These are phyloP conservation scores for Scrobipalpa atriplicella DNA, from an alignment of 2,888 invertebrate species.

Conservation along the genomic window DNA sequence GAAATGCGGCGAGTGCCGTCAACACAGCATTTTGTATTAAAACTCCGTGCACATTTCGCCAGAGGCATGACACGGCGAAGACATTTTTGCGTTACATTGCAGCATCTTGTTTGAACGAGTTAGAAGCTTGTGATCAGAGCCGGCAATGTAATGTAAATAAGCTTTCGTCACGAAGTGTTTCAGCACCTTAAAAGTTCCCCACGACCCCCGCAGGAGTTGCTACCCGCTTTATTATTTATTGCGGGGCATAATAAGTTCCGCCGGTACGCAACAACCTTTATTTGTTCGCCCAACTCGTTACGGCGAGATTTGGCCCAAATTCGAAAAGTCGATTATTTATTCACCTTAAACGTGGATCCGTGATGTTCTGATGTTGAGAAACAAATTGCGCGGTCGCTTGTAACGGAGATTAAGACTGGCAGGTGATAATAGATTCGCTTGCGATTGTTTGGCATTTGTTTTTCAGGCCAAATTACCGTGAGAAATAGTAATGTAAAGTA, in stretches of 20 bases:
- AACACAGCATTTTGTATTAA: constrained; percentile 57
- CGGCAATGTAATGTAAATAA: too few relatives aligned
- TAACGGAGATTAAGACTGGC: background rate
- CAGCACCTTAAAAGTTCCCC: constrained; percentile 49
- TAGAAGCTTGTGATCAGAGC: too few relatives aligned
- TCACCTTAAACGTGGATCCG: constrained; percentile 57
- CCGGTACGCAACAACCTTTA: constrained; percentile 51
- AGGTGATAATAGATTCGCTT: too few relatives aligned
- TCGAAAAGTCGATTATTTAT: constrained; percentile 75
- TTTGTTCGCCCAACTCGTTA: constrained; percentile 78
- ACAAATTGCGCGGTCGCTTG: background rate
- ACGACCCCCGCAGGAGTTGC: constrained; percentile 49
- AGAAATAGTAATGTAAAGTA: too few relatives aligned
- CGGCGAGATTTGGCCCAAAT: constrained; percentile 73
- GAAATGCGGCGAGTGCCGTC: constrained; percentile 24
- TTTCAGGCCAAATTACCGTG: too few relatives aligned
- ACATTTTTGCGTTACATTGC: too few relatives aligned
- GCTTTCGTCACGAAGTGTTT: too few relatives aligned
- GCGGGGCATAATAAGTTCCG: constrained; percentile 68
- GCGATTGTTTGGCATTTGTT: background rate
- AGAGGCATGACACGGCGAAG: too few relatives aligned
- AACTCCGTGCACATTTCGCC: too few relatives aligned
- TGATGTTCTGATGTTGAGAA: constrained; percentile 20
- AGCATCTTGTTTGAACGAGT: too few relatives aligned
- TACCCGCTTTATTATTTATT: constrained; percentile 77